Conservation (phyloP, 2,888 invertebrate species). For the Oscheius sp. region DNA sequence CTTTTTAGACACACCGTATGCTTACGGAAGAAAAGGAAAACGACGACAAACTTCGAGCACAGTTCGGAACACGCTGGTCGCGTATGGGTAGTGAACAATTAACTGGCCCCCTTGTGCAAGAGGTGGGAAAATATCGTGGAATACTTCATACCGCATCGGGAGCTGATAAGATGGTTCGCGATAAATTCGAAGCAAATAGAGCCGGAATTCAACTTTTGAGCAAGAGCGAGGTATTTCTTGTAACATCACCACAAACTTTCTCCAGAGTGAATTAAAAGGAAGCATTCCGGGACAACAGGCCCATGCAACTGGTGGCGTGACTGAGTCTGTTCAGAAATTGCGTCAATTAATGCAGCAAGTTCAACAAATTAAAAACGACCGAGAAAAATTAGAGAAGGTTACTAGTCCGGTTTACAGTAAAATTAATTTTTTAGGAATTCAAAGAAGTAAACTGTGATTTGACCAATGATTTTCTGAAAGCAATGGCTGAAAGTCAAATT, state of each 20-base stretch:
- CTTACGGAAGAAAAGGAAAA: constrained; percentile 91
- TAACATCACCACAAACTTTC: too few relatives aligned
- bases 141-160: constrained; percentile 89
- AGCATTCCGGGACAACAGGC: constrained; percentile 79
- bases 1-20: constrained; percentile 76
- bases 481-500: constrained; percentile 77
- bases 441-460: constrained; percentile 59
- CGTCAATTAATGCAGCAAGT: constrained; percentile 82
- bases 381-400: constrained; percentile 54
- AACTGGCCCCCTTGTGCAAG: constrained; percentile 86
- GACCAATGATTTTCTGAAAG: constrained; percentile 82
- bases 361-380: constrained; percentile 79
- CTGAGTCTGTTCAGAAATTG: constrained; percentile 80
- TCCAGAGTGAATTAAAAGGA: constrained; percentile 77
- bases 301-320: constrained; percentile 59
- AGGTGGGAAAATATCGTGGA: constrained; percentile 89
- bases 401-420: not conserved
- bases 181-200: constrained; percentile 85
- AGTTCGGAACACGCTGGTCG: constrained; percentile 93
- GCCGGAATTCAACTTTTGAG: constrained; percentile 85
- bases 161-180: constrained; percentile 85
- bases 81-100: constrained; percentile 88
- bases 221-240: constrained; percentile 43
- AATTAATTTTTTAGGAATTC: constrained; percentile 42
- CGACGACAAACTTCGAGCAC: constrained; percentile 86